Evolutionary conservation across 2,888 invertebrate species (phyloP).

Genomic region (Hoplodrina blanda): DNA sequence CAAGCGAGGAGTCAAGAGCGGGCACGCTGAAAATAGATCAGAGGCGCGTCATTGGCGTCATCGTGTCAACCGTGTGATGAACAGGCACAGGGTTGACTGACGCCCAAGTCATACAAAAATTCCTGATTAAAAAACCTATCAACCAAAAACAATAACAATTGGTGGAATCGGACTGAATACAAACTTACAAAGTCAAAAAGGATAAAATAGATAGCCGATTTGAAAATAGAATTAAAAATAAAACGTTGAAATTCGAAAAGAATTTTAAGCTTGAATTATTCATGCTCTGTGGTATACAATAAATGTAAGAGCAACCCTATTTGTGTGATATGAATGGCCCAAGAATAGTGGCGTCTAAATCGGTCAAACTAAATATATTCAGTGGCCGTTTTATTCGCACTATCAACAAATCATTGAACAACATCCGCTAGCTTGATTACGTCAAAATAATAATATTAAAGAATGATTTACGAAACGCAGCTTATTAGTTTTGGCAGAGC

Average conservation of each 20-base stretch:
- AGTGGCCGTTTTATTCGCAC: constrained; percentile 67
- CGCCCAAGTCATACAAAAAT: neutral
- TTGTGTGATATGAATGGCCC: constrained; percentile 72
- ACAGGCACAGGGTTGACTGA: constrained; percentile 52
- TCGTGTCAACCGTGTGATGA: constrained; percentile 67
- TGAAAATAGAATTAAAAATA: neutral
- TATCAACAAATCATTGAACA: constrained; percentile 58
- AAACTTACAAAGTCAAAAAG: neutral
- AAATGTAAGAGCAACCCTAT: constrained; percentile 36
- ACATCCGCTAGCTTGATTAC: constrained; percentile 59
- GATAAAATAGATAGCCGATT: neutral
- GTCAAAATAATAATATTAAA: constrained; percentile 60
- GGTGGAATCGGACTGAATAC: neutral
- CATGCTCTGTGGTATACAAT: neutral
- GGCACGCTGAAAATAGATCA: constrained; percentile 77
- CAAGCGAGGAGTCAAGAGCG: constrained; percentile 74
- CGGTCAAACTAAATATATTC: constrained; percentile 75
- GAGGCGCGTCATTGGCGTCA: constrained; percentile 69
- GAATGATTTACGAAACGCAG: constrained; percentile 56
- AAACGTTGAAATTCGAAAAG: constrained; percentile 7
- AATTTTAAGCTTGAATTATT: neutral
- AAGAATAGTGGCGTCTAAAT: constrained; percentile 77
- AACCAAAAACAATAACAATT: neutral
- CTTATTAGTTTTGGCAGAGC: constrained; percentile 65
- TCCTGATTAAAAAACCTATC: neutral